Percentiles rank a stretch among this genome's conserved stretches.
These are phyloP conservation scores for Napeogenes sylphis DNA, from an alignment of 2,888 invertebrate genomes.

Conservation along the genomic window DNA sequence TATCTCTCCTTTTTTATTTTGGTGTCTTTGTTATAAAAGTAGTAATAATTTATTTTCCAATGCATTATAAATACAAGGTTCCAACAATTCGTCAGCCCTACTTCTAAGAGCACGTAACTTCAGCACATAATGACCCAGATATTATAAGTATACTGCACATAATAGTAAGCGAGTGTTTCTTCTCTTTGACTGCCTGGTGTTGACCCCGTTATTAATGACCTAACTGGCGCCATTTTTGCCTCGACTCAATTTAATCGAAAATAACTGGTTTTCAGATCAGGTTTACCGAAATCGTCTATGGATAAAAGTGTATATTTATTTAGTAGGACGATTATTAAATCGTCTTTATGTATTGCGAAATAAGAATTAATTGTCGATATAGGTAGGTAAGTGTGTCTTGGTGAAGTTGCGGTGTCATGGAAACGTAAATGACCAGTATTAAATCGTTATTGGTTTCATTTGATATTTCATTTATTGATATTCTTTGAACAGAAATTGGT, in stretches of 20 bases:
- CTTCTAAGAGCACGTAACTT: slow-evolving; percentile 11
- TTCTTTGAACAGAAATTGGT: slow-evolving; percentile 20
- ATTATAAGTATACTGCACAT: slow-evolving; percentile 35
- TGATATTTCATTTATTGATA: slow-evolving; percentile 10
- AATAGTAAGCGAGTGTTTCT: slow-evolving; percentile 20
- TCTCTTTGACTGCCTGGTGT: slow-evolving; percentile 37
- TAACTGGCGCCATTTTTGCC: slow-evolving; percentile 50
- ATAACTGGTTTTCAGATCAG: slow-evolving; percentile 31
- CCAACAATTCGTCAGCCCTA: slow-evolving; percentile 12
- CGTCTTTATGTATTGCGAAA: background rate
- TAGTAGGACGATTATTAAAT: background rate
- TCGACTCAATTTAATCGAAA: slow-evolving; percentile 45
- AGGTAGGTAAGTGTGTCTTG: background rate
- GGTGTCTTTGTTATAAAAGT: too few relatives aligned
- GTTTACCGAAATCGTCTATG: slow-evolving; percentile 8
- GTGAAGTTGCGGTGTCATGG: slow-evolving; percentile 8
- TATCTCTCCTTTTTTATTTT: too few relatives aligned
- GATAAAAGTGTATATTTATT: background rate
- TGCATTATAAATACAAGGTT: background rate
- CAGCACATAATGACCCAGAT: slow-evolving; percentile 47
- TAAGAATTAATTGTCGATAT: background rate
- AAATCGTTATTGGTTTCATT: slow-evolving; percentile 18
- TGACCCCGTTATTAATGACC: slow-evolving; percentile 55
- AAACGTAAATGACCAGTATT: slow-evolving; percentile 16
- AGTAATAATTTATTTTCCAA: too few relatives aligned